These are phyloP conservation scores for Endotricha flammealis DNA, from an alignment of 2,888 invertebrate genomes.

Conservation along the genomic window DNA sequence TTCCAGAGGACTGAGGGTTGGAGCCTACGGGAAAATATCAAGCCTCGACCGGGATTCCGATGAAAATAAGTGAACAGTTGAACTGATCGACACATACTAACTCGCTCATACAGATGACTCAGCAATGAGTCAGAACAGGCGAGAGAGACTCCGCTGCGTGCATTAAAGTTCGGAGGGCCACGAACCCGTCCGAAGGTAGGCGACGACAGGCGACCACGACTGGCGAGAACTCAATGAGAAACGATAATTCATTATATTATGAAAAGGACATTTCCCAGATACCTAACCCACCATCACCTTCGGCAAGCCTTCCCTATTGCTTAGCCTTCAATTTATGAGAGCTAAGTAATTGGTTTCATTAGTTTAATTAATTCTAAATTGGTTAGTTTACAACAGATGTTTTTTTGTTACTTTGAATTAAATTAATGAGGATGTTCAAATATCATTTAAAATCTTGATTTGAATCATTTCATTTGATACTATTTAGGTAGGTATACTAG, in stretches of 20 bases:
- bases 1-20: conserved; percentile 61
- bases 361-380: conserved; percentile 7
- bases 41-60: conserved; percentile 65
- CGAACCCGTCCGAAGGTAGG: conserved; percentile 43
- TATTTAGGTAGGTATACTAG: too few relatives aligned
- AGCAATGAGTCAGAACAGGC: conserved; percentile 51
- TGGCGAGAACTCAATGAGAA: conserved; percentile 67
- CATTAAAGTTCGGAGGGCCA: conserved; percentile 23
- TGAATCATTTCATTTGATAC: too few relatives aligned
- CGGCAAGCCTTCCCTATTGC: conserved; percentile 27
- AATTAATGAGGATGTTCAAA: too few relatives aligned
- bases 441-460: too few relatives aligned
- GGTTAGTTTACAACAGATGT: conserved; percentile 4
- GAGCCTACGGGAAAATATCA: conserved; percentile 71
- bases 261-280: conserved; percentile 53
- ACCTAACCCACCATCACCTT: too few relatives aligned
- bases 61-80: conserved; percentile 41
- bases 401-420: too few relatives aligned
- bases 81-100: conserved; percentile 26
- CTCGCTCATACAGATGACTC: conserved; percentile 45
- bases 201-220: conserved; percentile 37
- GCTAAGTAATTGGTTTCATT: conserved; percentile 14
- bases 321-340: conserved; percentile 22
- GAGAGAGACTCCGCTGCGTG: conserved; percentile 23
- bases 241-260: conserved; percentile 53